phyloP scores from a whole-genome alignment of 2,888 invertebrate species.

The Branchipolynoe longqiensis region DNA sequence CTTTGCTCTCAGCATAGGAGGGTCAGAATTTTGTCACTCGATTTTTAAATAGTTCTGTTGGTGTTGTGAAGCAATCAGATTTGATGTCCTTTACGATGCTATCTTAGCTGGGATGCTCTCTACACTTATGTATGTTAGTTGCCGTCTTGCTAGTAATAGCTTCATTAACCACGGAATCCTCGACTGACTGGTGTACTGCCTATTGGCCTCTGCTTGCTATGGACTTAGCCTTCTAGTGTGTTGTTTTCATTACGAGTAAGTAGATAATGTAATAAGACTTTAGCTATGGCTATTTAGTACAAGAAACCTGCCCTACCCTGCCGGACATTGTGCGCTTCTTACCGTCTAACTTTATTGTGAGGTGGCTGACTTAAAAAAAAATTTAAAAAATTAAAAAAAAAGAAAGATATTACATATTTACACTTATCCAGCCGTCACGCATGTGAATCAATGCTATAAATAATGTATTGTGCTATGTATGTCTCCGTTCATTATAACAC shows the following conservation, averaged over 20 bases:
- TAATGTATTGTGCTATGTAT: too few species aligned
- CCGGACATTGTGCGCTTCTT: slow-evolving; percentile 53
- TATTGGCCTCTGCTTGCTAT: slow-evolving; percentile 46
- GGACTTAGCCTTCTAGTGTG: background rate
- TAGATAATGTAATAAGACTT: slow-evolving; percentile 36
- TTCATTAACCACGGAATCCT: slow-evolving; percentile 19
- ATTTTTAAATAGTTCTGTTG: slow-evolving; percentile 55
- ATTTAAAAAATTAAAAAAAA: too few species aligned
- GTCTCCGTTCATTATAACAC: background rate
- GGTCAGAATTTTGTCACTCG: slow-evolving; percentile 40
- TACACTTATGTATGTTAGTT: slow-evolving; percentile 48
- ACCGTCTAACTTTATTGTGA: slow-evolving; percentile 51
- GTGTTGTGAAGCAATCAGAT: slow-evolving; percentile 38
- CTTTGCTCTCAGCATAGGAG: slow-evolving; percentile 55
- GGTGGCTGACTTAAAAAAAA: background rate
- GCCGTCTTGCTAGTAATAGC: slow-evolving; percentile 40
- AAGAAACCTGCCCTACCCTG: slow-evolving; percentile 19
- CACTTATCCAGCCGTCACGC: slow-evolving; percentile 29
- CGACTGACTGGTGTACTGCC: slow-evolving; percentile 52
- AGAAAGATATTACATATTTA: background rate
- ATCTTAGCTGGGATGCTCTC: slow-evolving; percentile 46
- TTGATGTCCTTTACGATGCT: slow-evolving; percentile 38
- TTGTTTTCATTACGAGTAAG: slow-evolving; percentile 49
- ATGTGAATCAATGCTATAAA: too few species aligned
- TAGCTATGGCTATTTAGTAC: slow-evolving; percentile 17